Conservation (phyloP, 2,797 vertebrate species). For the Falco peregrinus region DNA sequence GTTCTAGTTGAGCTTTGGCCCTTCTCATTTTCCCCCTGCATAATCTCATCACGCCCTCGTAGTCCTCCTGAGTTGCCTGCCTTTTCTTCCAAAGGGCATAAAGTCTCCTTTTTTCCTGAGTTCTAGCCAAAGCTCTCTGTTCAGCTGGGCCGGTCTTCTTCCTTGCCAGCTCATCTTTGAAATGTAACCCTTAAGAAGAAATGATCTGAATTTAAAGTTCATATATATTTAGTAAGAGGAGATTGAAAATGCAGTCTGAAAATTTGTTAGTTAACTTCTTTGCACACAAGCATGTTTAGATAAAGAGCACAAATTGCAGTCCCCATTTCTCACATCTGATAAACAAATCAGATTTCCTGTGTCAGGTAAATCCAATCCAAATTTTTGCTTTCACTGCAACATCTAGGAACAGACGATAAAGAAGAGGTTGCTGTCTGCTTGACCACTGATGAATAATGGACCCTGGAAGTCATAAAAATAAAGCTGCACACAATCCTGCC, state of each 20-base stretch:
- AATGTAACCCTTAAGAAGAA: neutral
- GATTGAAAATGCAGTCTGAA: neutral
- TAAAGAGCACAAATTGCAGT: neutral
- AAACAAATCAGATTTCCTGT: constrained; percentile 9
- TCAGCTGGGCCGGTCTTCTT: neutral
- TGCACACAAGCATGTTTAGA: neutral
- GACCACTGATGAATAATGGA: neutral
- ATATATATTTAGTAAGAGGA: neutral
- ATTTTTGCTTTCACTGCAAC: neutral
- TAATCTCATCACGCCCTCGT: neutral
- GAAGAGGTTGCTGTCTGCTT: neutral
- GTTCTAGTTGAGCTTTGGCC: neutral
- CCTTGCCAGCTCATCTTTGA: neutral
- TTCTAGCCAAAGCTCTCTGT: neutral
- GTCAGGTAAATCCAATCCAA: neutral
- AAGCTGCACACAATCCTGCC: neutral
- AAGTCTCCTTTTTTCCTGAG: neutral
- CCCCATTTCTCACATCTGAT: neutral
- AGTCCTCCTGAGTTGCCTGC: neutral
- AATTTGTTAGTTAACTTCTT: neutral
- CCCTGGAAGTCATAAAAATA: neutral
- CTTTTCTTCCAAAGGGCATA: neutral
- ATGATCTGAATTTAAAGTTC: neutral
- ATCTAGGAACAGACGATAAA: neutral
- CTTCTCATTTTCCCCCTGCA: neutral